Base-by-base conservation (phyloP, 2,113 vertebrate species). In the Lophotis ruficrista region DNA sequence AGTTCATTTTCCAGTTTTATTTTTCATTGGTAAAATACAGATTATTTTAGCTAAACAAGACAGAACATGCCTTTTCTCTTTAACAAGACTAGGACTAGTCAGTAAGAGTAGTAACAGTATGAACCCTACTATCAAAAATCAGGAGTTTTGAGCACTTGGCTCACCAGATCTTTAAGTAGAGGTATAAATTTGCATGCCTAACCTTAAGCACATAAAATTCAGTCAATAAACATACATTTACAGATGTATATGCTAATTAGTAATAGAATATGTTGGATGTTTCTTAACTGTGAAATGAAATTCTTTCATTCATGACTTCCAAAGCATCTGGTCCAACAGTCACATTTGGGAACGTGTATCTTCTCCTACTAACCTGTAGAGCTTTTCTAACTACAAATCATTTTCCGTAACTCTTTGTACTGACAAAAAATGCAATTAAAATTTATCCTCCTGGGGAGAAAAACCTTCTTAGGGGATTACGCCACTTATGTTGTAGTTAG, bases 391-490 rank as follows among this genome's bases (percentile, higher is more conserved):
- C 43, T 94, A 72, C 30, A 79, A 82, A 30, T 68, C 1, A 0
- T 64, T 87, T 81, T 83, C 61, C 3, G 1, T 65, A 83, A 64
- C 31, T 76, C 84, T 88, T 80, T 4, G 0, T 78, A 56, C 48
- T 76, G 53, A 70, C 41, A 75, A 92, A 94, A 79, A 68, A 37
- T 23, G 37, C 70, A 93, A 82, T 87, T 96, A 90, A 89, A 89
- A 87, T 82, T 71, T 66, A 66, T 79, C 10, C 30, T 95, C 1
- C 45, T 81, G 27, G 33, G 45, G 60, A 75, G 56, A 70, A 81
- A 62, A 89, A 82, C 82, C 64, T 80, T 88, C 72, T 78, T 95
- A 51, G 48, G 60, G 64, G n/a, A 79, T 93, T 94, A 81, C 70
- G 20, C 56, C 56, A 81, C 35, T 89, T 87, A 53, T 31, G 25